Conservation (phyloP, 2,888 invertebrate genomes). For the Erebia aethiops region DNA sequence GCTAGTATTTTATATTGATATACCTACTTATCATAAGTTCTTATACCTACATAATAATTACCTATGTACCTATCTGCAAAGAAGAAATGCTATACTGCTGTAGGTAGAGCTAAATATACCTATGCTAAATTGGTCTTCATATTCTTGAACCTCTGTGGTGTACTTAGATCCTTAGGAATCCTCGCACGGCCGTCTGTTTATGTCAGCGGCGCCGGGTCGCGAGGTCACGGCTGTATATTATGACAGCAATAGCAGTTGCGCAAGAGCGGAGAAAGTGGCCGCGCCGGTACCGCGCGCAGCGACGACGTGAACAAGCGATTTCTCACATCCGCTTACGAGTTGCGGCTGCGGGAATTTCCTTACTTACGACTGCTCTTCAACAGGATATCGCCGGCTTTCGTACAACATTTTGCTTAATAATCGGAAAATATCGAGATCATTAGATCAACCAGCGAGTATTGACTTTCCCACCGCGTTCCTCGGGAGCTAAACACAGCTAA, state of each 20-base stretch:
- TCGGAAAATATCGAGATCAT: not conserved
- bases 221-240: conserved; percentile 8
- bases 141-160: not conserved
- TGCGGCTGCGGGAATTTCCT: conserved; percentile 6
- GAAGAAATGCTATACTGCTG: too few species aligned
- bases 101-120: too few species aligned
- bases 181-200: not conserved
- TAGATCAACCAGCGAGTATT: too few species aligned
- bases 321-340: conserved; percentile 32
- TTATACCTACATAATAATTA: too few species aligned
- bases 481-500: too few species aligned
- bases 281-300: too few species aligned
- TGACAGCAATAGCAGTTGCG: not conserved
- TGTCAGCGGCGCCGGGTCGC: not conserved
- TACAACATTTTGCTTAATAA: not conserved
- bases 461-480: too few species aligned
- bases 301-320: conserved; percentile 34
- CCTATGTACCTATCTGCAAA: too few species aligned
- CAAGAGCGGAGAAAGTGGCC: conserved; percentile 40
- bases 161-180: not conserved
- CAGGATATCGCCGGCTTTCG: conserved; percentile 8
- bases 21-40: too few species aligned
- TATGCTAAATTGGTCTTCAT: not conserved
- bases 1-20: too few species aligned
- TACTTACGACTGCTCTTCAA: not conserved